Base-by-base conservation (phyloP, 1,140 invertebrate species). In the Drosophila erecta region DNA sequence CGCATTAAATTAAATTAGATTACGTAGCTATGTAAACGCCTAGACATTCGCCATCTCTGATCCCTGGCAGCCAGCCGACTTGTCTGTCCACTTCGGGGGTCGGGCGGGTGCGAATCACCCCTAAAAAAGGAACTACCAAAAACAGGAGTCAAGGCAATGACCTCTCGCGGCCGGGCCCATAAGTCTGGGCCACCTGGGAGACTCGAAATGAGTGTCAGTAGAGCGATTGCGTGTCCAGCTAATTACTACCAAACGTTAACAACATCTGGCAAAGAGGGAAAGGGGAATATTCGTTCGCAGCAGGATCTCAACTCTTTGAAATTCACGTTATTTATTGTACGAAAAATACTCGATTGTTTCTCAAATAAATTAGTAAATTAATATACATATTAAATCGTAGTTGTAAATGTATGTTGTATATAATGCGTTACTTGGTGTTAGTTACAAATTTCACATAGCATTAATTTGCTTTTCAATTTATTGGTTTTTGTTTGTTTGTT, bases 281-380 rank as follows among this genome's bases (percentile, higher is more conserved):
- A 10, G n/a, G 35, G n/a, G 2, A n/a, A 33, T 40, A 37, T 14
- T 27, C 10, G 11, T 4, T 54, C 24, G 7, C 61, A 57, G 33
- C 33, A 20, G 41, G 41, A 41, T 33, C 12, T 47, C 10, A 59
- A 56, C 30, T 61, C 54, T 38, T 76, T 73, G 71, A 79, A 84
- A 73, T 83, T 49, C 66, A 81, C 62, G 81, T 66, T 64, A 87
- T 86, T 86, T 86, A 83, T 80, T 81, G 58, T 87, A 83, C 70
- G 85, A 87, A 87, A 89, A 89, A 87, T 87, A 87, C 79, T 86
- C 75, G 65, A 58, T 62, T 62, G 60, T 61, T 80, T 69, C 59
- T 87, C 65, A 87, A 79, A 86, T 86, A 83, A 86, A 79, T 87
- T 89, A 87, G 78, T 79, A 79, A 75, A 74, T 85, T 74, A 78